A percentile compares a stretch with the other conserved stretches of the same genome.
Conservation (phyloP, 2,797 vertebrate species). For the Eulemur coronatus region DNA sequence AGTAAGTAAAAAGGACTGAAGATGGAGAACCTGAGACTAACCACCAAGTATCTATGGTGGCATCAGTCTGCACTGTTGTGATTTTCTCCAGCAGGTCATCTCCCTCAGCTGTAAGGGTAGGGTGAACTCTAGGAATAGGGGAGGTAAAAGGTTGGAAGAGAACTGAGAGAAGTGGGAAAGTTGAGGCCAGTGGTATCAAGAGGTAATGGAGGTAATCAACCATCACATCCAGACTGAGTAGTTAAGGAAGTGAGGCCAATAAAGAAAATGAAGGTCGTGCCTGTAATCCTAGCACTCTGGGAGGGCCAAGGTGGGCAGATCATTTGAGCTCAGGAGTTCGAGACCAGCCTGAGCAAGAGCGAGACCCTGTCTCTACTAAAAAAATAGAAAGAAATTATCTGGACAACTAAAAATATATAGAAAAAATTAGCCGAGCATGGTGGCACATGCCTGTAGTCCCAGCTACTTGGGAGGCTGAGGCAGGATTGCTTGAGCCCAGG, state of each 20-base stretch:
- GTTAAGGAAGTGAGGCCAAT: not conserved
- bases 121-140: not conserved
- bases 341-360: too few species aligned
- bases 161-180: not conserved
- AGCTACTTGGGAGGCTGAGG: too few species aligned
- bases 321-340: too few species aligned
- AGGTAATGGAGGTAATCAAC: not conserved
- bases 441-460: too few species aligned
- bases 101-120: not conserved
- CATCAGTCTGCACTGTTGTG: not conserved
- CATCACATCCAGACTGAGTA: not conserved
- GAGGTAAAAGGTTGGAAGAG: not conserved
- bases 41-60: not conserved
- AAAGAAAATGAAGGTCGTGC: not conserved
- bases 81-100: not conserved
- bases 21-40: not conserved
- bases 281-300: too few species aligned
- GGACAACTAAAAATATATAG: too few species aligned
- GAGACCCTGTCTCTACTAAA: too few species aligned
- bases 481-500: too few species aligned
- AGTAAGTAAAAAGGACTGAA: conserved; percentile 1
- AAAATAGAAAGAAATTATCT: too few species aligned
- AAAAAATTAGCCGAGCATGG: too few species aligned
- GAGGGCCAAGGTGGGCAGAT: too few species aligned
- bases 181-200: not conserved